Conservation (phyloP, 2,113 vertebrate genomes). For the Calyptommatus sinebrachiatus region DNA sequence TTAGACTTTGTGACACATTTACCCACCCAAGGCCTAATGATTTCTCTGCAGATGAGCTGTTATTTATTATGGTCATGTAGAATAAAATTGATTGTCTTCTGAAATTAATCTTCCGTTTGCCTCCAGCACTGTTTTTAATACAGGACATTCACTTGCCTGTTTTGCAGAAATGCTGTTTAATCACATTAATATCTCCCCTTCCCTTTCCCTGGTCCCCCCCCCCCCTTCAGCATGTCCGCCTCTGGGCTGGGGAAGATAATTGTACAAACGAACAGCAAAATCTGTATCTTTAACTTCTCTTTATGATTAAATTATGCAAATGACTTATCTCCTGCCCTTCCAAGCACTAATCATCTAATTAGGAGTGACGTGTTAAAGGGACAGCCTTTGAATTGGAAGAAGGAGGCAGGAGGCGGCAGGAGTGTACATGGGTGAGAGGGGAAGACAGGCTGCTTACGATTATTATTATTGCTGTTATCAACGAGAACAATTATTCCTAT, state of each 20-base stretch:
- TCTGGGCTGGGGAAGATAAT: constrained; percentile 83
- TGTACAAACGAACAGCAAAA: constrained; percentile 89
- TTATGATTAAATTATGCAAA: constrained; percentile 95
- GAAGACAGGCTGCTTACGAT: constrained; percentile 41
- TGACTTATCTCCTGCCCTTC: constrained; percentile 86
- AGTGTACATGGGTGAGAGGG: constrained; percentile 40
- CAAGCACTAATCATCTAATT: constrained; percentile 92
- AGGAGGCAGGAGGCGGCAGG: constrained; percentile 66
- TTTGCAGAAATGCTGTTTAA: constrained; percentile 90
- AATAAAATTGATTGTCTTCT: constrained; percentile 94
- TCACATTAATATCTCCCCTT: constrained; percentile 89
- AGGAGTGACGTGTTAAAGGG: constrained; percentile 86
- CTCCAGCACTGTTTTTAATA: constrained; percentile 86
- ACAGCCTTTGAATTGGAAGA: constrained; percentile 76
- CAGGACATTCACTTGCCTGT: constrained; percentile 85
- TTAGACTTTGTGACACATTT: constrained; percentile 83
- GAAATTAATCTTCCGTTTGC: constrained; percentile 93
- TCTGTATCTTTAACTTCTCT: constrained; percentile 89
- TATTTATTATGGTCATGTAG: constrained; percentile 91
- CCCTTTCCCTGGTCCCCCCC: constrained; percentile 37
- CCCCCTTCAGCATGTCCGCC: neutral
- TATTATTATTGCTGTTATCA: too few relatives aligned
- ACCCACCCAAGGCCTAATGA: constrained; percentile 81
- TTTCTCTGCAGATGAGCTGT: constrained; percentile 85
- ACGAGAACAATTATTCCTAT: too few relatives aligned